A percentile compares a stretch with the other conserved stretches of the same genome.
Evolutionary conservation across 2,888 invertebrate genomes (phyloP).

Genomic region (Pandemis heparana): DNA sequence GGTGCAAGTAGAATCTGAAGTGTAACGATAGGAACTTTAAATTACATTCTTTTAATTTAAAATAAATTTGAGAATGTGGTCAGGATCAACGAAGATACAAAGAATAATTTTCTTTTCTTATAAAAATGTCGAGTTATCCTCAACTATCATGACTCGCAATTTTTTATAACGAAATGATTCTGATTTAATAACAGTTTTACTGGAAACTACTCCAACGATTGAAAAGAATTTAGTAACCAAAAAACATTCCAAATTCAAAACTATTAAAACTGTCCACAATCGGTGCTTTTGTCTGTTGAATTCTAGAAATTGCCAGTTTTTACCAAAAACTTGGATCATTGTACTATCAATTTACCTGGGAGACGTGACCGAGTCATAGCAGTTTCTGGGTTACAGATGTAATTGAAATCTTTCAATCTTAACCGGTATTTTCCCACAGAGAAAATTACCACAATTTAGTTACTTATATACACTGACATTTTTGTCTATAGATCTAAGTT

Average conservation of each 20-base stretch:
- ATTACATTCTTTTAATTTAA: not conserved
- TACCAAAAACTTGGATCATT: slow-evolving; percentile 27
- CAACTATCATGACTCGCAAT: too few species aligned
- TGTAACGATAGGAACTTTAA: not conserved
- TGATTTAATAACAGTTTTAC: too few species aligned
- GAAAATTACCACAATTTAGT: not conserved
- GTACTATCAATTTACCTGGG: slow-evolving; percentile 23
- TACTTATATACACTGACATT: not conserved
- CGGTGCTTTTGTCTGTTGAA: slow-evolving; percentile 5
- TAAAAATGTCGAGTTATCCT: too few species aligned
- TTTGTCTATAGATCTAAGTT: not conserved
- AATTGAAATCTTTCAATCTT: slow-evolving; percentile 23
- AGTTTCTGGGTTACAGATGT: slow-evolving; percentile 29
- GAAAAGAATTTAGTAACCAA: not conserved
- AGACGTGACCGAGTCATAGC: slow-evolving; percentile 32
- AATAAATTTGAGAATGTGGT: too few species aligned
- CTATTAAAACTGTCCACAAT: not conserved
- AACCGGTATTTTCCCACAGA: slow-evolving; percentile 18
- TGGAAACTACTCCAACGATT: too few species aligned
- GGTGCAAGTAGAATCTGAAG: not conserved
- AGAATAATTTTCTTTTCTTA: too few species aligned
- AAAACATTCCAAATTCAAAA: not conserved
- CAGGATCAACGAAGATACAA: too few species aligned
- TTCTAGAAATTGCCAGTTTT: slow-evolving; percentile 7
- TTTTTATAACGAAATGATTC: too few species aligned